phyloP scores from a whole-genome alignment of 2,797 vertebrate species.

The Manis crassicaudata region DNA sequence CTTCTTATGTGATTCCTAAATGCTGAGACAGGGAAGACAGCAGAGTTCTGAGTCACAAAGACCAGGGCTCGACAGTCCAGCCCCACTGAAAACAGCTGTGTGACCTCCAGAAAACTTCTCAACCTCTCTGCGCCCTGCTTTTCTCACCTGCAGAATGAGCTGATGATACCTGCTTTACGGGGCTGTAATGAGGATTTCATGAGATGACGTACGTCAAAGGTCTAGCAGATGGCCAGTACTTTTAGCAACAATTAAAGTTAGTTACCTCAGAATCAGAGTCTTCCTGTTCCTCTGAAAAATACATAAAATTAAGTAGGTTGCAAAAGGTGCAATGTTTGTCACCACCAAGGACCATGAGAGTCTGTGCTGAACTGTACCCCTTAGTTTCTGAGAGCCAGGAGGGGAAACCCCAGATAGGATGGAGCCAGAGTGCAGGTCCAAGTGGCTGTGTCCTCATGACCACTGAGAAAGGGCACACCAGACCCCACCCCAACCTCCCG shows the following conservation, averaged over 20 bases:
- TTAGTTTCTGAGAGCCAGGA: not conserved
- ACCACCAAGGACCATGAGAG: not conserved
- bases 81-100: not conserved
- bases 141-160: not conserved
- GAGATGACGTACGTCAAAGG: not conserved
- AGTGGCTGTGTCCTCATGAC: too few species aligned
- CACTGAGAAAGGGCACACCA: rapidly evolving
- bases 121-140: not conserved
- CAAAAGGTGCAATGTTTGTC: rapidly evolving
- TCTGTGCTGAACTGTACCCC: rapidly evolving
- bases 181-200: not conserved
- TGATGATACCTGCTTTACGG: not conserved
- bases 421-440: rapidly evolving
- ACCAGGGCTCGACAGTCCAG: not conserved
- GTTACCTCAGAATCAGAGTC: not conserved
- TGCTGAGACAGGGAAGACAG: not conserved
- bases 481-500: not conserved
- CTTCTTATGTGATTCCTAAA: not conserved
- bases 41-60: not conserved
- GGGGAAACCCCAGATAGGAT: not conserved
- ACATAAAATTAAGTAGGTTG: not conserved
- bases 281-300: not conserved
- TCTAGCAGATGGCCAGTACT: not conserved
- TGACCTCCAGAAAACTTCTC: not conserved
- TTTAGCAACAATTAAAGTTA: not conserved